Evolutionary conservation across 2,797 vertebrate genomes (phyloP), one percentile per base, ranked within the genome.

Genomic region (Champsocephalus esox): DNA sequence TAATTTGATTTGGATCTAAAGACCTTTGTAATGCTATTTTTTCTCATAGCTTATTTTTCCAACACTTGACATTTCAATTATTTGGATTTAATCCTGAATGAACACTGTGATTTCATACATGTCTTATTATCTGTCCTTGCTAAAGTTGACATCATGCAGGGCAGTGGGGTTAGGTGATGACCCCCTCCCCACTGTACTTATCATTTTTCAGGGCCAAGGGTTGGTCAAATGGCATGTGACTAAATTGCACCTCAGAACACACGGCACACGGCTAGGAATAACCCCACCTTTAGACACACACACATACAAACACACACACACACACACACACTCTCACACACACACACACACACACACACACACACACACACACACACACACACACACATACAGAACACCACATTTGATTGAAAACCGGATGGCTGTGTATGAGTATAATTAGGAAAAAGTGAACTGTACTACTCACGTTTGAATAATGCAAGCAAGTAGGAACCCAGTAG

Each of bases 211-310:
- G 62, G 64, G 77, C 64, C 74, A 66, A 80, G 58, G 66, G 86
- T 75, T 80, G 61, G 66, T 82, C 64, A 70, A 65, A 71, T 62
- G 83, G 77, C 80, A 84, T 89, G 81, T 84, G 83, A 86, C 82
- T 75, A 78, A 84, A 87, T 73, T 75, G 81, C 77, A 85, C 76
- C 56, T 75, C 75, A 80, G 77, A 86, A 78, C 79, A 81, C 77
- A 89, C 64, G 82, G 89, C 79, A 74, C 24, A 75, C 24, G 54
- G 79, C 83, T 86, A 93, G 87, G 79, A 94, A 90, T 88, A 88
- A 88, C 82, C 62, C 66, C 72, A 73, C 66, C 41, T 57, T 78
- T 60, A 45, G 55, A 81, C 71, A 69, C 61, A 48, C 64, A 66
- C n/a, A 50, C 43, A 50, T 9, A 51, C 16, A 51, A 9, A 51